Evolutionary conservation across 2,113 vertebrate species (phyloP).

Genomic region (Stictonetta naevosa): DNA sequence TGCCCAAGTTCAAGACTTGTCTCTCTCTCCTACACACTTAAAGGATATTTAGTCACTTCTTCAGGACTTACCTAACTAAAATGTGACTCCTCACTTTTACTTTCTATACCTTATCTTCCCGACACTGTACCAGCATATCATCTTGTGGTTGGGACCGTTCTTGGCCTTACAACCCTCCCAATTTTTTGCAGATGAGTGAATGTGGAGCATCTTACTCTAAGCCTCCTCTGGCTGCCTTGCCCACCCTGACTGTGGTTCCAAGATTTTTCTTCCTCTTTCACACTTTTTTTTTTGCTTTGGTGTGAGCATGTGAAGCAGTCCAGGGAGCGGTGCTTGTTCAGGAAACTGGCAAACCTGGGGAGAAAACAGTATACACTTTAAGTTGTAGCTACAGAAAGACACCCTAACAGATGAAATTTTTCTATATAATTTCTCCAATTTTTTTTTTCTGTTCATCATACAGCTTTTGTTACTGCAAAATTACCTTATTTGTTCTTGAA

Average conservation of each 20-base stretch:
- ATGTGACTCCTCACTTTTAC: not conserved
- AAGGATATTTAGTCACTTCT: not conserved
- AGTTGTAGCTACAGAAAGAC: not conserved
- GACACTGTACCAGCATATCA: not conserved
- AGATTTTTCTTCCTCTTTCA: not conserved
- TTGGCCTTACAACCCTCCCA: not conserved
- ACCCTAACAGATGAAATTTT: not conserved
- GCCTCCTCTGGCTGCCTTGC: not conserved
- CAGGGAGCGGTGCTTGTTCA: not conserved
- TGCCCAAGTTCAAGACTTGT: not conserved
- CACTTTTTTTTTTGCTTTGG: not conserved
- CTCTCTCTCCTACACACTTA: not conserved
- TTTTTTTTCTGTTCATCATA: not conserved
- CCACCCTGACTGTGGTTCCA: not conserved
- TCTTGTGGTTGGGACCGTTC: not conserved
- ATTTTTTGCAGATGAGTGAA: not conserved
- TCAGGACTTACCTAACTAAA: not conserved
- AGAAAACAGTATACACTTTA: not conserved
- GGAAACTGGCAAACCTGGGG: not conserved
- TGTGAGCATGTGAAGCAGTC: not conserved
- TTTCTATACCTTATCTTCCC: not conserved
- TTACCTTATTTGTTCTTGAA: not conserved
- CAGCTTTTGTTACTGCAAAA: not conserved
- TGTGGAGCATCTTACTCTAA: rapidly evolving
- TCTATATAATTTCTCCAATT: not conserved